phyloP scores from a whole-genome alignment of 2,888 invertebrate genomes.

The Leptinotarsa rubiginosa region DNA sequence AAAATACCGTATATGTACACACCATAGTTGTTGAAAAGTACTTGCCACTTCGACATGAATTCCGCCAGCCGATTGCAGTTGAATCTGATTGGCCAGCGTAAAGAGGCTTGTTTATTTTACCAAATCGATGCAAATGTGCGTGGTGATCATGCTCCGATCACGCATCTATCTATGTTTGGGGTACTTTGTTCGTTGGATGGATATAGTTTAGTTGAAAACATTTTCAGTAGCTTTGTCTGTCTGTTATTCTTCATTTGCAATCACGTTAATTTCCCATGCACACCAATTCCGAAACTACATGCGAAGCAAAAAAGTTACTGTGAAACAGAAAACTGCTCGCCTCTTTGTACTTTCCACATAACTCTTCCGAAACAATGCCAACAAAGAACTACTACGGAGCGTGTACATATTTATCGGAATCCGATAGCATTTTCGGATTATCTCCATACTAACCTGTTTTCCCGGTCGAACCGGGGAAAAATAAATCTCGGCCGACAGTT shows the following conservation, averaged over 20 bases:
- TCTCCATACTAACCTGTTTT: conserved; percentile 28
- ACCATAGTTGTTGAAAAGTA: too few relatives aligned
- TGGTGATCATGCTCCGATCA: too few relatives aligned
- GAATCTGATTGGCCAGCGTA: too few relatives aligned
- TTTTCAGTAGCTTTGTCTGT: too few relatives aligned
- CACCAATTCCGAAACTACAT: conserved; percentile 2
- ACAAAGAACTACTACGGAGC: conserved; percentile 16
- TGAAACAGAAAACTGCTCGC: background rate
- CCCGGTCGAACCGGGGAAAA: conserved; percentile 41
- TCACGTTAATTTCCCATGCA: background rate
- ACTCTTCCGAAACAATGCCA: conserved; percentile 12
- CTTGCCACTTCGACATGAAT: too few relatives aligned
- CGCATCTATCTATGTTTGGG: too few relatives aligned
- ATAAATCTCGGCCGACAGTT: conserved; percentile 57
- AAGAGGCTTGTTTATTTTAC: too few relatives aligned
- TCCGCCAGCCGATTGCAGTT: too few relatives aligned
- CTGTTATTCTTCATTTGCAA: background rate
- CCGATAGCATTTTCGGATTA: conserved; percentile 37
- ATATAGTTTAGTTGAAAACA: too few relatives aligned
- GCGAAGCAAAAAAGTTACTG: background rate
- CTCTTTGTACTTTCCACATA: conserved; percentile 13
- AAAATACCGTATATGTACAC: too few relatives aligned
- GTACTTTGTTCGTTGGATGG: too few relatives aligned
- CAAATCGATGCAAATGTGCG: too few relatives aligned
- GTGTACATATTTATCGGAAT: conserved; percentile 40